Conservation (phyloP, 2,797 vertebrate species). For the Odontamblyopus lacepedii region DNA sequence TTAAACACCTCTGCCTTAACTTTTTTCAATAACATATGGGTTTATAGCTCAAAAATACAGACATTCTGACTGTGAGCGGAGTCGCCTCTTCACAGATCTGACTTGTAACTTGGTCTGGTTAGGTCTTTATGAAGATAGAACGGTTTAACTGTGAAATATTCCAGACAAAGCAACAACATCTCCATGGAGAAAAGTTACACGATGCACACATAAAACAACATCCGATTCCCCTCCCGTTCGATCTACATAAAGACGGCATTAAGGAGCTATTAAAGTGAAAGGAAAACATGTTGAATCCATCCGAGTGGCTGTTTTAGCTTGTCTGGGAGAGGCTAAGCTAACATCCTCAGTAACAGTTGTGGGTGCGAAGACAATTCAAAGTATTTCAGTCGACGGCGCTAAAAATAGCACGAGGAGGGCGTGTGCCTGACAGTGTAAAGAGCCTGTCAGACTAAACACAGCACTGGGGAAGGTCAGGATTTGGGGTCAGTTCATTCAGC, state of each 20-base stretch:
- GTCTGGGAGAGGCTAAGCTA: conserved; percentile 41
- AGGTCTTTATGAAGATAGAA: too few species aligned
- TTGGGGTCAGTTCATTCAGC: conserved; percentile 23
- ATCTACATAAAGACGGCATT: conserved; percentile 22
- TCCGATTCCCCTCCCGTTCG: conserved; percentile 35
- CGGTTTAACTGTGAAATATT: too few species aligned
- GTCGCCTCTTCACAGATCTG: too few species aligned
- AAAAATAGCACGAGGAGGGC: conserved; percentile 73
- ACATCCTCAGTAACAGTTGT: conserved; percentile 48
- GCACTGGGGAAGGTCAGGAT: conserved; percentile 17
- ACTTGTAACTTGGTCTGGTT: too few species aligned
- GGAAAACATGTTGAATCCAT: conserved; percentile 19
- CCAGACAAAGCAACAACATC: too few species aligned
- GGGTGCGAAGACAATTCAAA: conserved; percentile 67
- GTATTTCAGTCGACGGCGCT: conserved; percentile 58
- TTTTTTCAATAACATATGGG: too few species aligned
- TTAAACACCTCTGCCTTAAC: too few species aligned
- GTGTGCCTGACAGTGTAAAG: conserved; percentile 41
- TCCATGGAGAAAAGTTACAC: too few species aligned
- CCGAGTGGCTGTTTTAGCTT: conserved; percentile 10
- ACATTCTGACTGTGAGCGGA: too few species aligned
- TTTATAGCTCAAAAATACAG: too few species aligned
- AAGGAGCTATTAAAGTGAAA: conserved; percentile 17
- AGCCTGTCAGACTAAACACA: conserved; percentile 49
- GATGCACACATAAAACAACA: conserved; percentile 17